Percentiles rank a stretch among this genome's conserved stretches.
Evolutionary conservation across 2,888 invertebrate species (phyloP).

Genomic region (Steinernema hermaphroditum): DNA sequence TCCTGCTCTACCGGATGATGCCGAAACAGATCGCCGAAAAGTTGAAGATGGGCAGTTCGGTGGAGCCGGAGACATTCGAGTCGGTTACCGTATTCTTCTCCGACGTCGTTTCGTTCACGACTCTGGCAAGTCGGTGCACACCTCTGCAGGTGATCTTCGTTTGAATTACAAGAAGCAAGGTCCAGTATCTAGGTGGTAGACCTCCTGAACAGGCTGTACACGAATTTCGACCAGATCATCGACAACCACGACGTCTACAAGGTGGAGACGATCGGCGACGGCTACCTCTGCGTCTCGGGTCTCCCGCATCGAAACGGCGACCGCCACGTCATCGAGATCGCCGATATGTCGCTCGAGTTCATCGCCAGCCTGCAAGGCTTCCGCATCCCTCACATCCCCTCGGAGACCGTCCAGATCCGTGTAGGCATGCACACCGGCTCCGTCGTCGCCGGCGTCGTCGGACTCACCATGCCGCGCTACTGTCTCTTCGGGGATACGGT

Average conservation of each 20-base stretch:
- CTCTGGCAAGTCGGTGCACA: constrained; percentile 54
- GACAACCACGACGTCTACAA: too few relatives aligned
- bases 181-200: constrained; percentile 51
- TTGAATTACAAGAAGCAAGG: too few relatives aligned
- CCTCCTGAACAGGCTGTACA: constrained; percentile 63
- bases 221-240: constrained; percentile 62
- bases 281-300: too few relatives aligned
- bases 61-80: constrained; percentile 58
- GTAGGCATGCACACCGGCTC: too few relatives aligned
- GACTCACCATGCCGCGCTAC: too few relatives aligned
- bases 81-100: constrained; percentile 61
- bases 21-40: constrained; percentile 51
- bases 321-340: too few relatives aligned
- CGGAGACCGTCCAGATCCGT: too few relatives aligned
- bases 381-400: constrained; percentile 52
- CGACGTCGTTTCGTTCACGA: constrained; percentile 59
- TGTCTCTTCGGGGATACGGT: too few relatives aligned
- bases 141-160: constrained; percentile 45
- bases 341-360: too few relatives aligned
- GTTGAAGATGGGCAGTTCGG: constrained; percentile 42
- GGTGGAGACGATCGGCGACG: too few relatives aligned
- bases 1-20: constrained; percentile 48
- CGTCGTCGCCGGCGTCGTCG: too few relatives aligned
- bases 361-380: constrained; percentile 45
- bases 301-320: too few relatives aligned